A percentile compares a stretch with the other conserved stretches of the same genome.
These are phyloP conservation scores for Oscheius onirici DNA, from an alignment of 2,888 invertebrate genomes.

Conservation along the genomic window DNA sequence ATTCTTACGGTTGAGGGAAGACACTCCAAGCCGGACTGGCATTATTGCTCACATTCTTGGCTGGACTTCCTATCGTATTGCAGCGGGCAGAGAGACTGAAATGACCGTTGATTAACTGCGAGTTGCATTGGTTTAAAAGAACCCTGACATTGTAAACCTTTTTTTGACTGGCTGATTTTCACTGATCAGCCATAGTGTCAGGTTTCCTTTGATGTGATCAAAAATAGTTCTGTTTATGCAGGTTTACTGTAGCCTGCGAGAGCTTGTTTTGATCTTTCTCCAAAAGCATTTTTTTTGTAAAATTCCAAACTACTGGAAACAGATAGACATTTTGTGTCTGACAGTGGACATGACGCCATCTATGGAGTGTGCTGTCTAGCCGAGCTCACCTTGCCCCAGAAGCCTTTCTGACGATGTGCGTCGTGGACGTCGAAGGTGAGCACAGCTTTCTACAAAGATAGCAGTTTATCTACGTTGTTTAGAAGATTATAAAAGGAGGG, in stretches of 20 bases:
- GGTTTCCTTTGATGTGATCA: too few relatives aligned
- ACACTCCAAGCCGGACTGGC: constrained; percentile 28
- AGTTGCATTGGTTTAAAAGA: not conserved
- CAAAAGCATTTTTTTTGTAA: too few relatives aligned
- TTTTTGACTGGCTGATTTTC: too few relatives aligned
- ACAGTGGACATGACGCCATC: not conserved
- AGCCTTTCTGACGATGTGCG: constrained; percentile 18
- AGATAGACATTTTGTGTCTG: not conserved
- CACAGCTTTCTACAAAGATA: constrained; percentile 25
- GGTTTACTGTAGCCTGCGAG: too few relatives aligned
- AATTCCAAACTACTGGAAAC: not conserved
- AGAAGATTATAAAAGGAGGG: not conserved
- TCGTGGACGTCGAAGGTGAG: constrained; percentile 25
- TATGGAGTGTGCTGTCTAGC: not conserved
- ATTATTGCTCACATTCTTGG: constrained; percentile 9
- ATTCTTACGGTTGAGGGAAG: constrained; percentile 31
- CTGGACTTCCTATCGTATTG: constrained; percentile 10
- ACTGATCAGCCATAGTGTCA: too few relatives aligned
- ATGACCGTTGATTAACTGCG: too few relatives aligned
- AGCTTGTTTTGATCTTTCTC: too few relatives aligned
- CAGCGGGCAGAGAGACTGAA: constrained; percentile 16
- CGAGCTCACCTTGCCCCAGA: constrained; percentile 4
- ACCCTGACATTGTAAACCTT: too few relatives aligned
- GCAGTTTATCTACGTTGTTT: not conserved
- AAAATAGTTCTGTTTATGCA: too few relatives aligned